Base-by-base conservation (phyloP, 53 echinoderm and acorn worm species). In the Paracentrotus lividus region DNA sequence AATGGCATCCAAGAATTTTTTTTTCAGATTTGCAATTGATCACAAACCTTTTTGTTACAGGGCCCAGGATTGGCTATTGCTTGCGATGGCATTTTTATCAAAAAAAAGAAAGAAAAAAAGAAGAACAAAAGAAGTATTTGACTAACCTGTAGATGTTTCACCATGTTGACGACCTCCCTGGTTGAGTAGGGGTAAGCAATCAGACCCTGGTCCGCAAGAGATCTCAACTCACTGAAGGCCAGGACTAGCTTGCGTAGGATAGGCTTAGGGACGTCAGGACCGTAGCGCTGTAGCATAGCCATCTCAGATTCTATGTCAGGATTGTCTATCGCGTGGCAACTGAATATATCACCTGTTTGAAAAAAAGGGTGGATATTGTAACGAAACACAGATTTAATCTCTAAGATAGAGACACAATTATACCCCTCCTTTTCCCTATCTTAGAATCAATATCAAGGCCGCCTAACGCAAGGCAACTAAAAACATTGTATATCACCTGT, bases 151-250 rank as follows among this genome's bases (percentile, higher is more conserved):
- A 99, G 84, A 91, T 99, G 99, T 54, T 97, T 99, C 54, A 99
- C 99, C 99, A 99, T 99, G 88, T 99, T 99, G 94, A 99, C 99
- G 3, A 99, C 99, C 61, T 99, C 99, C 88, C 99, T 97, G 60
- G 99, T 99, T 42, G 99, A 99, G 95, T 99, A 99, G 27, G 99
- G 99, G 87, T 99, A 99, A 18, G 99, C 95, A 44, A 99, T 99
- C 9, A 99, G 95, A 24, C 97, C 97, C 93, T 99, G 96, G 93
- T 99, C 99, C 5, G 99, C 99, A 93, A 99, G 95, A 47, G 93
- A 93, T 58, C 99, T 85, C 51, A 99, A 93, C 84, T 99, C 99
- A 14, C 99, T 93, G 64, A 99, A 99, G 23, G 98, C 96, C 0
- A 97, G 95, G 78, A 98, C 98, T 53, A 98, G 96, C 90, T 97